Conservation (phyloP, 2,113 vertebrate species). For the Leptocoma aspasia region DNA sequence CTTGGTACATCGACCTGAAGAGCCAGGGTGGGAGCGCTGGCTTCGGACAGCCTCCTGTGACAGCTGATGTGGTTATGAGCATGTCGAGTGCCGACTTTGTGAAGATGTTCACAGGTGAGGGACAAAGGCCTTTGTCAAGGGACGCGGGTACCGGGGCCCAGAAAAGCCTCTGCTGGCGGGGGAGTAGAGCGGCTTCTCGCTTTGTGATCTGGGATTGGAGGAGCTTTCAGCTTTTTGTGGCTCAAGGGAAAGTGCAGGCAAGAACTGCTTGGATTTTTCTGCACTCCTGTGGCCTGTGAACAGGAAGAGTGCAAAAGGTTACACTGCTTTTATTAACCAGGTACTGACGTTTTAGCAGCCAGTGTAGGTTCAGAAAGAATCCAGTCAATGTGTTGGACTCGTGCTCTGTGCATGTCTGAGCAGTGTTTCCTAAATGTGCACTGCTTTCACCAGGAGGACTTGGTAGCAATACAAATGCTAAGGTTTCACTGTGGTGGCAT, state of each 20-base stretch:
- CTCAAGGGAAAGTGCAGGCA: background rate
- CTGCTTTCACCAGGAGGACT: background rate
- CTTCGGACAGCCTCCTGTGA: slow-evolving; percentile 72
- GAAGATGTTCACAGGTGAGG: slow-evolving; percentile 91
- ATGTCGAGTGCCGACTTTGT: slow-evolving; percentile 87
- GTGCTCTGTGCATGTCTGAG: background rate
- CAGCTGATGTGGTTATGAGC: slow-evolving; percentile 87
- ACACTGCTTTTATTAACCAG: background rate
- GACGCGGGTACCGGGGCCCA: rapidly evolving
- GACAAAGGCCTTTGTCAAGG: background rate
- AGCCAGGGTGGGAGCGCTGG: slow-evolving; percentile 76
- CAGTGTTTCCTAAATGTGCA: background rate
- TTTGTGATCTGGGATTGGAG: background rate
- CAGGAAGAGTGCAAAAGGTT: background rate
- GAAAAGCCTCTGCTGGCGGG: background rate
- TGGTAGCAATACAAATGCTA: background rate
- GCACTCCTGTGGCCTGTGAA: background rate
- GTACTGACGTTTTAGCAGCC: background rate
- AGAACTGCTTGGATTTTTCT: background rate
- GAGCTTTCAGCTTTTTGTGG: background rate
- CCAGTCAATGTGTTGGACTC: background rate
- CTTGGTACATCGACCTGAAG: slow-evolving; percentile 93
- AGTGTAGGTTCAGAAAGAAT: background rate
- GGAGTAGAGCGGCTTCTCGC: rapidly evolving
- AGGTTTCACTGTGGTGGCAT: background rate